phyloP scores from a whole-genome alignment of 2,113 vertebrate species.

The Hymenochirus boettgeri region DNA sequence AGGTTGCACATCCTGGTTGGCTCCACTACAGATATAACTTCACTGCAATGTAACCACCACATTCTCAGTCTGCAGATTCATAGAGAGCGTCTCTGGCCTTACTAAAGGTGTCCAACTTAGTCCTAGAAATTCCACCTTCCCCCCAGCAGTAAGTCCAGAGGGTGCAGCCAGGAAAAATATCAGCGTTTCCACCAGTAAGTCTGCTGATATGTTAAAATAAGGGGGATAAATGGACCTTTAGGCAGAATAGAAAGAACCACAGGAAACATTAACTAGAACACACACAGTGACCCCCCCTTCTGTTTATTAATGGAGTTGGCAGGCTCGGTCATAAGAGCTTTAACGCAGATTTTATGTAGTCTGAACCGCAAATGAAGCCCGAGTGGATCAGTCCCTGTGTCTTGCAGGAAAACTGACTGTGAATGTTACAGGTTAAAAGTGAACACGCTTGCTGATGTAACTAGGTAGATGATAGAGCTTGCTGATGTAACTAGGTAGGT shows the following conservation, averaged over 20 bases:
- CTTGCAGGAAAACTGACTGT: too few relatives aligned
- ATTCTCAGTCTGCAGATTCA: too few relatives aligned
- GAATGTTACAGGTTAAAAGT: too few relatives aligned
- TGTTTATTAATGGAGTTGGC: slow-evolving; percentile 16
- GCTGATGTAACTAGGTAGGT: too few relatives aligned
- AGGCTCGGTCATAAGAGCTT: neutral
- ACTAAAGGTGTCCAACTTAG: too few relatives aligned
- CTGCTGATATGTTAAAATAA: slow-evolving; percentile 57
- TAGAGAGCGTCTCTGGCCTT: too few relatives aligned
- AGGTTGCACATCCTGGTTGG: too few relatives aligned
- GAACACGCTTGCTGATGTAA: too few relatives aligned
- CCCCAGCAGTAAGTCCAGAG: slow-evolving; percentile 39
- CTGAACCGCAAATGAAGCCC: slow-evolving; percentile 5
- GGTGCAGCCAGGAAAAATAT: slow-evolving; percentile 60
- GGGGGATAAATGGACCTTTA: slow-evolving; percentile 61
- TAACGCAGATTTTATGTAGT: slow-evolving; percentile 17
- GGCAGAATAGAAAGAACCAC: slow-evolving; percentile 46
- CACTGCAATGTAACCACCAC: too few relatives aligned
- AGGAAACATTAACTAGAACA: slow-evolving; percentile 56
- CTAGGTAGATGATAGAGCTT: too few relatives aligned
- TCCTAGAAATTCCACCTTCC: too few relatives aligned
- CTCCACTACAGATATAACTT: too few relatives aligned
- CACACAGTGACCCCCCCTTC: slow-evolving; percentile 40
- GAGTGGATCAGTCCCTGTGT: neutral
- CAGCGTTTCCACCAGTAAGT: slow-evolving; percentile 64